Evolutionary conservation across 2,888 invertebrate genomes (phyloP).

Genomic region (Phaedon cochleariae): DNA sequence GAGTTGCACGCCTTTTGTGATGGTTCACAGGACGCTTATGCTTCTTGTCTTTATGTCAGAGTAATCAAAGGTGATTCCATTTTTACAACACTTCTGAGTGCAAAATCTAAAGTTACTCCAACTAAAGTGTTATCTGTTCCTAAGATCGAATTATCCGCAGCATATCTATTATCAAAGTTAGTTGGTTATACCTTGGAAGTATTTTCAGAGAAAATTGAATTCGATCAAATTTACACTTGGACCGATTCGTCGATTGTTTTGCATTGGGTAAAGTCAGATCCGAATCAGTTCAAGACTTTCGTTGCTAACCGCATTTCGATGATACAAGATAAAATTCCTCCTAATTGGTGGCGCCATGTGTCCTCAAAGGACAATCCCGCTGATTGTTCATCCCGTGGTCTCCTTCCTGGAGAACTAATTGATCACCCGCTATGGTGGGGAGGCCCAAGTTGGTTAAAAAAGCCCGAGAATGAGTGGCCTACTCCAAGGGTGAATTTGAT

Average conservation of each 20-base stretch:
- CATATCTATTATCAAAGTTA: too few relatives aligned
- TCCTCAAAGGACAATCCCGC: slow-evolving; percentile 6
- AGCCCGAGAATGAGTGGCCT: too few relatives aligned
- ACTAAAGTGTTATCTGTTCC: not conserved
- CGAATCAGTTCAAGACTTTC: slow-evolving; percentile 5
- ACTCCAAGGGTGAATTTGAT: not conserved
- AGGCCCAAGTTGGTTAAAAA: slow-evolving; percentile 3
- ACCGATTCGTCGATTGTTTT: slow-evolving; percentile 9
- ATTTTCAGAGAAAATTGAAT: not conserved
- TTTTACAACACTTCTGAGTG: not conserved
- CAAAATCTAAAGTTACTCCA: not conserved
- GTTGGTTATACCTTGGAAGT: too few relatives aligned
- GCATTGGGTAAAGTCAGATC: slow-evolving; percentile 13
- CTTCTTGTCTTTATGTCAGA: not conserved
- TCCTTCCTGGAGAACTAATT: slow-evolving; percentile 3
- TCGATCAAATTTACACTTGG: slow-evolving; percentile 7
- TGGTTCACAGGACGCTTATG: slow-evolving; percentile 2
- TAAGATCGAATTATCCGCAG: not conserved
- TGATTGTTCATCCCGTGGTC: slow-evolving; percentile 6
- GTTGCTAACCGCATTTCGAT: slow-evolving; percentile 12
- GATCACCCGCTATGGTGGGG: slow-evolving; percentile 10
- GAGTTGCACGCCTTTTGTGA: slow-evolving; percentile 14
- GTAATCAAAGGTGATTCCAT: not conserved
- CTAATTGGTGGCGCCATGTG: slow-evolving; percentile 8
- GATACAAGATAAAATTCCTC: not conserved